These are phyloP conservation scores for Microplitis deprimator DNA, from an alignment of 2,888 invertebrate genomes.

Conservation along the genomic window DNA sequence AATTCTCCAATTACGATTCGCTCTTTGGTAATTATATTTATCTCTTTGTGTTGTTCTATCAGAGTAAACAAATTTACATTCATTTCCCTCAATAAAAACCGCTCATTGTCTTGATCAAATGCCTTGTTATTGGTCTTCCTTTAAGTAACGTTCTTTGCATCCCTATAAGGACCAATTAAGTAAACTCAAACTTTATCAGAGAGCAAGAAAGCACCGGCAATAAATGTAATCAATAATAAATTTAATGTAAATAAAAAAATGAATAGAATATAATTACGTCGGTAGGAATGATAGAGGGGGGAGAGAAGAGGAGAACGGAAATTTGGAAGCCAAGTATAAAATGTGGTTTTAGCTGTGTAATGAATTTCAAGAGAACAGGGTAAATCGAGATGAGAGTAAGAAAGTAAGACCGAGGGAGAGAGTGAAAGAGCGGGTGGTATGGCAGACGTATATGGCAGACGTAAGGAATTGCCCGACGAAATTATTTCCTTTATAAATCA, in stretches of 20 bases:
- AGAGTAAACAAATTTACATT: constrained; percentile 48
- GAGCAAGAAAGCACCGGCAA: too few relatives aligned
- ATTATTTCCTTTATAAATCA: constrained; percentile 70
- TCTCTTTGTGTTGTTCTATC: too few relatives aligned
- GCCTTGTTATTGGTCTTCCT: not conserved
- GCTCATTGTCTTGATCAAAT: constrained; percentile 42
- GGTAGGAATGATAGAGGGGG: not conserved
- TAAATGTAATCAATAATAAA: too few relatives aligned
- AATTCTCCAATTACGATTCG: too few relatives aligned
- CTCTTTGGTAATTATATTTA: too few relatives aligned
- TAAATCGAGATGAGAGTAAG: not conserved
- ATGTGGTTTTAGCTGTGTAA: constrained; percentile 53
- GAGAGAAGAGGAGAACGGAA: constrained; percentile 8
- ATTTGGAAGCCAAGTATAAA: constrained; percentile 19
- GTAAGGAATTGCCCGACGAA: constrained; percentile 65
- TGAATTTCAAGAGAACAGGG: constrained; percentile 58
- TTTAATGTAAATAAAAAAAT: not conserved
- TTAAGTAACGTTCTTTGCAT: too few relatives aligned
- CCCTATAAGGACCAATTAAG: too few relatives aligned
- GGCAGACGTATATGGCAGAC: constrained; percentile 47
- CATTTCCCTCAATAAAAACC: constrained; percentile 61
- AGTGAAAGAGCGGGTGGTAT: constrained; percentile 41
- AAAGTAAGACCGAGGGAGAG: constrained; percentile 26
- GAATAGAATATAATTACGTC: constrained; percentile 21
- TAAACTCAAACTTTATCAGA: too few relatives aligned